These are phyloP conservation scores for Siderastrea radians DNA, from an alignment of 92 coral and sea anemone genomes.

Conservation along the genomic window DNA sequence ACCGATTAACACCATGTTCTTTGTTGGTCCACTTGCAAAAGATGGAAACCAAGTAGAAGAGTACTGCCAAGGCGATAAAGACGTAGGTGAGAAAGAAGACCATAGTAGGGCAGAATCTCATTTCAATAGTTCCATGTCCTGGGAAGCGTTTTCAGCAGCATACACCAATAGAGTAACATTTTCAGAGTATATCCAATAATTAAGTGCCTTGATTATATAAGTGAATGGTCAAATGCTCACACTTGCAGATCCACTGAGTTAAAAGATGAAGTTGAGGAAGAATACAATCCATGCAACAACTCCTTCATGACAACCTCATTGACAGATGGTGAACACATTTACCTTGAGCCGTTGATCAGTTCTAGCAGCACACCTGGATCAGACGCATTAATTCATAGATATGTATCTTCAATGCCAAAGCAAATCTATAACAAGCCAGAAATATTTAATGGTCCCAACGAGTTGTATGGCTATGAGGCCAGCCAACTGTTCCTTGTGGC, in stretches of 20 bases:
- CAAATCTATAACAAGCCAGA: no score
- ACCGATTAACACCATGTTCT: no score
- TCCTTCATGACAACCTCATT: neutral
- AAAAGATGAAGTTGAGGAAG: neutral
- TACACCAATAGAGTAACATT: neutral
- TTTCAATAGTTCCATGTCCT: neutral
- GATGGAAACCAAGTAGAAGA: neutral
- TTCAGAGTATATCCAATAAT: neutral
- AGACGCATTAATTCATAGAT: neutral
- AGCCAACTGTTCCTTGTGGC: no score
- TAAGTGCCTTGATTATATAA: neutral
- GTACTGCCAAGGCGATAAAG: neutral
- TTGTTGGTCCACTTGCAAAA: no score
- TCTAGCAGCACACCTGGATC: constrained; percentile 1
- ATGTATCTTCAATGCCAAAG: neutral
- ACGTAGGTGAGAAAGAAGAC: neutral
- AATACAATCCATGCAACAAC: neutral
- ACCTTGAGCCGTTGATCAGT: neutral
- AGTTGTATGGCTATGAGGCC: no score
- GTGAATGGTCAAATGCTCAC: neutral
- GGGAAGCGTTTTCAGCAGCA: neutral
- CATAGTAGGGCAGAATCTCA: neutral
- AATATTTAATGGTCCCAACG: no score
- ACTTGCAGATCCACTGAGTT: neutral
- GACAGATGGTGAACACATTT: neutral